Evolutionary conservation across 2,888 invertebrate genomes (phyloP).

Genomic region (Andrena fulva): DNA sequence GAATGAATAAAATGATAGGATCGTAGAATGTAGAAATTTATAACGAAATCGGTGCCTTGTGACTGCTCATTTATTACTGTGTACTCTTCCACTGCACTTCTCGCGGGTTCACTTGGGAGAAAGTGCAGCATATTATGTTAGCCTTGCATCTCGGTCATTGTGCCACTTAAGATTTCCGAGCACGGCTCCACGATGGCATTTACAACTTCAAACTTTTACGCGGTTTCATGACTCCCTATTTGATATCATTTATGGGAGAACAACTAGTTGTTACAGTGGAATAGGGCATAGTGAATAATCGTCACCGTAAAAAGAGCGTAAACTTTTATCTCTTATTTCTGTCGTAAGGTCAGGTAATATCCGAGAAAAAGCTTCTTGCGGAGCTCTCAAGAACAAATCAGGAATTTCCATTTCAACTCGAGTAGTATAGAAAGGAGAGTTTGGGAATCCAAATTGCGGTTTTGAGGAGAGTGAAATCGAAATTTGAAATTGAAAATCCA

Average conservation of each 20-base stretch:
- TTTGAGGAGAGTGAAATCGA: too few relatives aligned
- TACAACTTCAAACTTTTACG: constrained; percentile 58
- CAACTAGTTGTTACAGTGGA: background rate
- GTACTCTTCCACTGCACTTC: constrained; percentile 44
- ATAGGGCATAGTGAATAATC: background rate
- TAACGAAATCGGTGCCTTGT: background rate
- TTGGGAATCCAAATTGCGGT: too few relatives aligned
- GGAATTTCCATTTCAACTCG: background rate
- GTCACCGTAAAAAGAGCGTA: background rate
- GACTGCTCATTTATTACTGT: background rate
- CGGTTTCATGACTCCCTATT: constrained; percentile 40
- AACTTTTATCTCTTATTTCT: background rate
- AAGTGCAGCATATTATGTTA: constrained; percentile 82
- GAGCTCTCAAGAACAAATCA: background rate
- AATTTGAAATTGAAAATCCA: too few relatives aligned
- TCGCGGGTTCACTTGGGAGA: constrained; percentile 74
- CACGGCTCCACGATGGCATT: constrained; percentile 58
- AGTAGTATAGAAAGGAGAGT: too few relatives aligned
- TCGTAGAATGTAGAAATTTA: background rate
- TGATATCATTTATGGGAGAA: constrained; percentile 24
- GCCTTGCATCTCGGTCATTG: constrained; percentile 82
- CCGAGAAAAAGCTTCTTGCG: too few relatives aligned
- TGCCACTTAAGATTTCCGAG: constrained; percentile 76
- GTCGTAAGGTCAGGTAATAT: background rate
- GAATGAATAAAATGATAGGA: background rate